Evolutionary conservation across 2,113 vertebrate species (phyloP).

Genomic region (Malurus alboscapulatus): DNA sequence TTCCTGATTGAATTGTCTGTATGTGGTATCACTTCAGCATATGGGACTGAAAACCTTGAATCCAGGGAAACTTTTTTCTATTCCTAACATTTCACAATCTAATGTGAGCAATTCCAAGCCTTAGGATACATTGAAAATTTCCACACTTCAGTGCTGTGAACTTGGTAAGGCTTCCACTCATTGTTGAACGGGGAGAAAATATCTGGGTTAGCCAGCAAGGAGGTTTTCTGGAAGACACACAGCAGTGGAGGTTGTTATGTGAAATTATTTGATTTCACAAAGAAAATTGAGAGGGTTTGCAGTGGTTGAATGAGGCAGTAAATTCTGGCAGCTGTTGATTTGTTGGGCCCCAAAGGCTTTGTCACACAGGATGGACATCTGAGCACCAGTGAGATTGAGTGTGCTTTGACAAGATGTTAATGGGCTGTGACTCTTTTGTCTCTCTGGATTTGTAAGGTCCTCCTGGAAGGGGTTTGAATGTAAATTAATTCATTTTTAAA

Average conservation of each 20-base stretch:
- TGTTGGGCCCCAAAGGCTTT: not conserved
- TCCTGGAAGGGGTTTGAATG: not conserved
- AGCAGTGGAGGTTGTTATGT: not conserved
- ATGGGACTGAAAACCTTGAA: not conserved
- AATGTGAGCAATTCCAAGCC: not conserved
- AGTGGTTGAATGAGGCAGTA: not conserved
- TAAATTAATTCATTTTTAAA: not conserved
- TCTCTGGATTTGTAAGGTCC: not conserved
- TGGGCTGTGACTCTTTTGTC: not conserved
- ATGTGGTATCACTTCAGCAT: not conserved
- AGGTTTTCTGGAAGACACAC: not conserved
- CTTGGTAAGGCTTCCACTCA: not conserved
- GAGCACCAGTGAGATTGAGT: not conserved
- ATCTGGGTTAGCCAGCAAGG: not conserved
- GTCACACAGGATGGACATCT: not conserved
- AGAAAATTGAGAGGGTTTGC: not conserved
- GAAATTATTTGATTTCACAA: not conserved
- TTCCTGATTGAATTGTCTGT: not conserved
- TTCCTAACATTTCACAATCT: not conserved
- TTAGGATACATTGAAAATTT: not conserved
- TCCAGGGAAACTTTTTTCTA: not conserved
- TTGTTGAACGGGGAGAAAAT: not conserved
- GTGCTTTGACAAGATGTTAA: not conserved
- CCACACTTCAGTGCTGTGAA: not conserved
- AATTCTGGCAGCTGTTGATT: not conserved